Evolutionary conservation across 2,888 invertebrate genomes (phyloP).

Genomic region (Slavum lentiscoides): DNA sequence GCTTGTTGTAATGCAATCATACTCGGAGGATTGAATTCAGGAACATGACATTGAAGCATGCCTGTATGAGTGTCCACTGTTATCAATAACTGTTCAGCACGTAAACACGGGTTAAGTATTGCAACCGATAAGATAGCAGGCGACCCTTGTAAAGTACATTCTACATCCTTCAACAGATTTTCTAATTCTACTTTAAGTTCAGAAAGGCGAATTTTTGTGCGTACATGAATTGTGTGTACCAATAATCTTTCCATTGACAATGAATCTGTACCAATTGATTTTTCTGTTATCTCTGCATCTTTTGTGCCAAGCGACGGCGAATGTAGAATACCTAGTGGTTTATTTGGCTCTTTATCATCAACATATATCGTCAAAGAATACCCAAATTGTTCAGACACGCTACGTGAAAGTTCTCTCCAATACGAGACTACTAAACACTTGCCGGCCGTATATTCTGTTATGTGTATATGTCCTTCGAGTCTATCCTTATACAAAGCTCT

Average conservation of each 20-base stretch:
- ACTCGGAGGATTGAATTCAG: slow-evolving; percentile 83
- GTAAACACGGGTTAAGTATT: slow-evolving; percentile 83
- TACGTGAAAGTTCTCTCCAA: slow-evolving; percentile 75
- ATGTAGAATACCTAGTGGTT: slow-evolving; percentile 74
- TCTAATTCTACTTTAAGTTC: slow-evolving; percentile 80
- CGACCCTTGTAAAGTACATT: slow-evolving; percentile 82
- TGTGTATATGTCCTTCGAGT: slow-evolving; percentile 83
- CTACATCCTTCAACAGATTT: slow-evolving; percentile 71
- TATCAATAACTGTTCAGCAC: slow-evolving; percentile 88
- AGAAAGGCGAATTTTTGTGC: slow-evolving; percentile 80
- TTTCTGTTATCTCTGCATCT: slow-evolving; percentile 72
- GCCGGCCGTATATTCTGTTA: slow-evolving; percentile 89
- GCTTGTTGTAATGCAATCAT: slow-evolving; percentile 80
- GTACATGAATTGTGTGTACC: slow-evolving; percentile 92
- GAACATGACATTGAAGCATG: slow-evolving; percentile 86
- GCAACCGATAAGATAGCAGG: slow-evolving; percentile 91
- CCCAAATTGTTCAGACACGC: slow-evolving; percentile 69
- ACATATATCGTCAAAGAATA: slow-evolving; percentile 88
- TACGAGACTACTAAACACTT: slow-evolving; percentile 89
- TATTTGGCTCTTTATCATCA: slow-evolving; percentile 77
- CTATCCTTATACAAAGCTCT: slow-evolving; percentile 84
- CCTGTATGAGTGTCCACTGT: slow-evolving; percentile 95
- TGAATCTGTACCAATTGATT: slow-evolving; percentile 83
- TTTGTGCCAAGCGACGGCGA: slow-evolving; percentile 68
- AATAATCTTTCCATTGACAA: slow-evolving; percentile 93